Evolutionary conservation across 2,113 vertebrate genomes (phyloP), one percentile per base, ranked within the genome.

Genomic region (Archilochus colubris): DNA sequence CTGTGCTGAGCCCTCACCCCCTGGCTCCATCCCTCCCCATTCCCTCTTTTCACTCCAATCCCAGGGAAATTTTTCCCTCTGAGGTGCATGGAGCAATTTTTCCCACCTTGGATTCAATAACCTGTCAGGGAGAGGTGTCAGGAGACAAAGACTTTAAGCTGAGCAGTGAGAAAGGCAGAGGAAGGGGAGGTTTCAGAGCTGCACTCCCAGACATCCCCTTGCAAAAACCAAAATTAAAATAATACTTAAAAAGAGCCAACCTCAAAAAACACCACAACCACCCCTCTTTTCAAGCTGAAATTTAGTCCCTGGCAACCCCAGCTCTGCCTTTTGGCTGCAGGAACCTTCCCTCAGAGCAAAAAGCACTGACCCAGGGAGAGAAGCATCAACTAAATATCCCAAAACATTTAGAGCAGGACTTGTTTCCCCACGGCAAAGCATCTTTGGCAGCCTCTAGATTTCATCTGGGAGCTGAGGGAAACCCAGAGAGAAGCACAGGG

Each of bases 371-470:
- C 70, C 0, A 3, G n/a, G 11, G 51, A 28, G 27, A 43, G 18
- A 63, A 46, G 17, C 30, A 24, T 16, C 38, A 72, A 43, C 15
- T 8, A 31, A 79, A 80, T 7, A 81, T 80, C 68, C 54, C 4
- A 0, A 76, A 70, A 25, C 18, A 6, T 84, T 67, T 58, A 9
- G 30, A 74, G 86, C 48, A 19, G 50, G 66, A 18, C n/a, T 46
- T 20, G 28, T 46, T 66, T 64, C 68, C 57, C 36, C 0, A 0
- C 2, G 27, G 80, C 70, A 77, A 82, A 95, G 31, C 6, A 0
- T 28, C 85, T 88, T 62, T 93, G 93, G 85, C 86, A 87, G 91
- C 59, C 61, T 82, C 84, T 67, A 43, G 89, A 62, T 79, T 55
- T 57, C 33, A 50, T 23, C 12, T 23, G 13, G 6, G 17, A 79